Base-by-base conservation (phyloP, 2,113 vertebrate genomes). In the Cyanoramphus novaezelandiae region DNA sequence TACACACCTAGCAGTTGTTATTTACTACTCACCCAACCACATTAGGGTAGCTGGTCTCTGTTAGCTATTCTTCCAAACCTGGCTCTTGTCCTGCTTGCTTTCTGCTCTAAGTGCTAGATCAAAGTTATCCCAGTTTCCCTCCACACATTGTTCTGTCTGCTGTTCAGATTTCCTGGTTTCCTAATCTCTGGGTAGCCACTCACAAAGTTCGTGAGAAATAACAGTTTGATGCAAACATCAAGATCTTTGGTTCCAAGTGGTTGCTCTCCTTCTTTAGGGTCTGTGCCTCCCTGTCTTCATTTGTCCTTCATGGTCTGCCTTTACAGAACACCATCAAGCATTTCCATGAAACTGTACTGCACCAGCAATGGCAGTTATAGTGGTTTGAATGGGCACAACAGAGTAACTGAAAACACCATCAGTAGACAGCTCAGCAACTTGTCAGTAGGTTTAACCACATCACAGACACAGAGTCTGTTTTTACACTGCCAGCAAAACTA, bases 401-500 rank as follows among this genome's bases (percentile, higher is more conserved):
- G 65, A 69, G 43, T 29, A 78, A 44, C 79, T n/a, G 76, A 60
- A 76, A 55, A 63, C 92, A 86, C 44, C 80, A 35, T 55, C 86
- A 29, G 53, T 1, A 77, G 86, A 47, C 69, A 88, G 47, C 71
- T 81, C 92, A 90, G 92, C 57, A 49, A 8, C 80, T 67, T 82
- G 70, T 93, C 87, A 50, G 21, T 7, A 47, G 77, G 43, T 92
- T 63, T 72, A 46, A 49, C 53, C 93, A 68, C 90, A 89, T 85
- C 83, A 21, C 72, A 96, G 83, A 5, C 41, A 31, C 76, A 52
- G 65, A 52, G 29, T 16, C 65, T 60, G 68, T 6, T 91, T 77
- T 41, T 49, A 69, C 53, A 39, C 25, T 80, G 86, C 93, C 97
- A 93, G 53, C 81, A 96, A 7, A 91, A 78, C 63, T 60, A 50